Evolutionary conservation across 2,797 vertebrate genomes (phyloP).

Genomic region (Champsocephalus gunnari): DNA sequence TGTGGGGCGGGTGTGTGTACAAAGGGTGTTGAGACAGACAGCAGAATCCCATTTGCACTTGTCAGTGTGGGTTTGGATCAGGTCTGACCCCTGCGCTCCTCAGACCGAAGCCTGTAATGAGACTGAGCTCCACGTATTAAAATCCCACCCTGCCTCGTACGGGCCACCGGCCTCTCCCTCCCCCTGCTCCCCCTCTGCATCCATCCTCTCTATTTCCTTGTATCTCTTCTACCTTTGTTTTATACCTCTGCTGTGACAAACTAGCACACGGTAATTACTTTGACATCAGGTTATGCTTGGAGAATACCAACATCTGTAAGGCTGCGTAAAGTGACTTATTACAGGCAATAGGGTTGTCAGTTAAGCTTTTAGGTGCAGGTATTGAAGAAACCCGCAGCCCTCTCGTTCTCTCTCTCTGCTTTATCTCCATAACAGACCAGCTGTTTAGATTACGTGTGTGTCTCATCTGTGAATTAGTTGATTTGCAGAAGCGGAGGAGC

Average conservation of each 20-base stretch:
- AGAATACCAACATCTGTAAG: constrained; percentile 26
- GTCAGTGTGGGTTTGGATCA: constrained; percentile 83
- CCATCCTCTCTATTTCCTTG: constrained; percentile 27
- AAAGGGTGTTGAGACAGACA: constrained; percentile 73
- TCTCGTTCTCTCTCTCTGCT: constrained; percentile 12
- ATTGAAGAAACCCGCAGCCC: constrained; percentile 40
- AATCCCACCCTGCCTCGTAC: constrained; percentile 63
- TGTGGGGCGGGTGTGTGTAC: constrained; percentile 35
- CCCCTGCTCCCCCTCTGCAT: constrained; percentile 39
- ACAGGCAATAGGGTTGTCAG: constrained; percentile 20
- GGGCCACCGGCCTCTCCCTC: constrained; percentile 61
- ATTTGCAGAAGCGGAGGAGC: constrained; percentile 56
- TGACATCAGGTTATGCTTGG: constrained; percentile 14
- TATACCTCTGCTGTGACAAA: constrained; percentile 27
- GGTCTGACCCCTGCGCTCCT: constrained; percentile 80
- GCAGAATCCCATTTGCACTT: constrained; percentile 86
- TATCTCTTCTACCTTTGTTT: constrained; percentile 16
- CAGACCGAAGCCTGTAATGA: constrained; percentile 77
- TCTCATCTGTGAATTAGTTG: constrained; percentile 61
- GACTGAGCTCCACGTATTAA: constrained; percentile 73
- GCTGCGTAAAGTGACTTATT: constrained; percentile 30
- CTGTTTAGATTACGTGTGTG: constrained; percentile 41
- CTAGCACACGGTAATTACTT: constrained; percentile 12
- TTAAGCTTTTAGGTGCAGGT: constrained; percentile 31
- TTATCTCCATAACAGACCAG: constrained; percentile 43